Evolutionary conservation across 2,113 vertebrate species (phyloP), one percentile per base, ranked within the genome.

Genomic region (Nansenia antarctica): DNA sequence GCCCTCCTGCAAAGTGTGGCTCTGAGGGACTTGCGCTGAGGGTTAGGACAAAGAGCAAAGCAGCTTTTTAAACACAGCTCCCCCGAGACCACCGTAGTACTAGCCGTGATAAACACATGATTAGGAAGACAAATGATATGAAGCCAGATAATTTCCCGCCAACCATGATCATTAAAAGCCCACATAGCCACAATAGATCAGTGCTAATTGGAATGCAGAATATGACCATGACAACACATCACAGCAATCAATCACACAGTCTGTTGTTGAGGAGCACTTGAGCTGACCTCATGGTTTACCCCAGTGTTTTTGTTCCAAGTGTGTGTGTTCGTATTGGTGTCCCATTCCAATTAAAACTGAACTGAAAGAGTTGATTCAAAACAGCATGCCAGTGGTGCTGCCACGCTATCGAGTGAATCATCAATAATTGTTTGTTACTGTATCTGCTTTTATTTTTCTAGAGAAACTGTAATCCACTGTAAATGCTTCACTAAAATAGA

Each of bases 101-200:
- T 91, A 82, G 85, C 88, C 87, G 85, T 91, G 90, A 96, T 94
- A 94, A 96, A 95, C 94, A 93, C 91, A 88, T 93, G 91, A 95
- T 95, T 95, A 94, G 92, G 90, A 92, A 92, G 90, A 96, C 88
- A 94, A 94, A 94, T 94, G 93, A 92, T 93, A 94, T 89, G 90
- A 93, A 85, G 65, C 82, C 91, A 90, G 90, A 95, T 96, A 93
- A 95, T 95, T 94, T 92, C 83, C 82, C 77, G 79, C 93, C 95
- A 94, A 94, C 92, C 89, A 83, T 74, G 89, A 93, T 91, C 94
- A 92, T 96, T 96, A 96, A 93, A 94, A 91, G 84, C 81, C 78
- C 86, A 89, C 82, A 81, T 69, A 88, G 90, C 77, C 90, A 88
- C 88, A 90, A 94, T 97, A 93, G 81, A 95, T 97, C 95, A 96